Evolutionary conservation across 2,113 vertebrate genomes (phyloP), one percentile per base, ranked within the genome.

Genomic region (Amazona guildingii): DNA sequence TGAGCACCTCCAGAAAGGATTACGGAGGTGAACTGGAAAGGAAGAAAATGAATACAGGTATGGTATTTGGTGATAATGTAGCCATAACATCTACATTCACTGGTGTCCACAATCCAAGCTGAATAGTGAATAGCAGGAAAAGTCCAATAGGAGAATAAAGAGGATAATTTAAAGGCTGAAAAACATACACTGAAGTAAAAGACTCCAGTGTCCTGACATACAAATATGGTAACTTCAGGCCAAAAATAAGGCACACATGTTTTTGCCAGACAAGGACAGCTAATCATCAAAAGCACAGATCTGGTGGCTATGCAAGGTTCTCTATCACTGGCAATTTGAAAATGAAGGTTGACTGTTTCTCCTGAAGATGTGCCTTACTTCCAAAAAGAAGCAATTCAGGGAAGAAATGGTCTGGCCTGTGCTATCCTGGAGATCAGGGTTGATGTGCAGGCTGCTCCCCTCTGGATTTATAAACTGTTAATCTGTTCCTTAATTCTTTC

Each of bases 401-500:
- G 52, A 86, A 63, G 57, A 54, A 83, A 48, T 12, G 5, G 41
- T 90, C 66, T 85, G 63, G 54, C 67, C 49, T 66, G 21, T 87
- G 62, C 44, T 82, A 41, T 73, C 31, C 62, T 79, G 61, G 70
- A 92, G 70, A 57, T 87, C 87, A 85, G 52, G 44, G 76, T 21
- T 5, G 0, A 69, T 0, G 0, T 35, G 28, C 41, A 83, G 27
- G 29, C 84, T 90, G 57, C 44, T 93, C 49, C 49, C 17, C 39
- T 86, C 67, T 93, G 78, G n/a, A 82, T 96, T 91, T 88, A 59
- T 54, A 90, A 94, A 83, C 84, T 54, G 84, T 85, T 87, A 94
- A 91, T 95, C 69, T 49, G 62, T 87, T 95, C 77, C 57, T 89
- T 89, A 95, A 87, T 95, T 94, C 84, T 94, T 94, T 86, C 75